Percentiles rank a stretch among this genome's conserved stretches.
Conservation (phyloP, 2,888 invertebrate species). For the Caenorhabditis panamensis region DNA sequence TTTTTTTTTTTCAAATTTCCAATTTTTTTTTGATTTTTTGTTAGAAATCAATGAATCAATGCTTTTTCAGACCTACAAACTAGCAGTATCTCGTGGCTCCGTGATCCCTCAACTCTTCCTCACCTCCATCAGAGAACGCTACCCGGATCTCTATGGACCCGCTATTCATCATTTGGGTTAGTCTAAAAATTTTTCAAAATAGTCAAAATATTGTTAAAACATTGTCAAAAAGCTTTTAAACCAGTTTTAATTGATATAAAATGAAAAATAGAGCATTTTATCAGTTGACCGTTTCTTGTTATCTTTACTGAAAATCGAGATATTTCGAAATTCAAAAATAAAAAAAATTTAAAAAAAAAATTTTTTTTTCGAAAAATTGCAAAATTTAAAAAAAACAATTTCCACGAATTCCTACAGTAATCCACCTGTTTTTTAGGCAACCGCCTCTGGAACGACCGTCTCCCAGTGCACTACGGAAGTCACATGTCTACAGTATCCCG, state of each 20-base stretch:
- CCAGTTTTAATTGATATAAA: too few species aligned
- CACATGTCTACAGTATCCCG: constrained; percentile 64
- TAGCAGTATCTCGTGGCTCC: constrained; percentile 47
- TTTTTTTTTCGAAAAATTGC: too few species aligned
- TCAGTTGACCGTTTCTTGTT: too few species aligned
- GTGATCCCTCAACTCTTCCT: constrained; percentile 58
- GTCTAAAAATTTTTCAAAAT: too few species aligned
- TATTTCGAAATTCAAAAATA: too few species aligned
- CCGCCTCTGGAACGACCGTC: constrained; percentile 49
- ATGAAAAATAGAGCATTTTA: background rate
- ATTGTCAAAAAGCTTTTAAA: too few species aligned
- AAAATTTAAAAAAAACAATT: too few species aligned
- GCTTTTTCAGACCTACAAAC: constrained; percentile 54
- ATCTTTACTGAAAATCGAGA: too few species aligned
- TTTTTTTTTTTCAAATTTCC: background rate
- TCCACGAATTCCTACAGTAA: too few species aligned
- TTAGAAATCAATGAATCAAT: too few species aligned
- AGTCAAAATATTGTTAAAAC: background rate
- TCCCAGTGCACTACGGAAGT: constrained; percentile 57
- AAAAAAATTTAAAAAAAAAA: too few species aligned
- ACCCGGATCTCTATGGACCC: constrained; percentile 50
- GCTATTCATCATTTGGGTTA: constrained; percentile 55
- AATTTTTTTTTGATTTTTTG: background rate
- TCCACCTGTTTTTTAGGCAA: constrained; percentile 29
- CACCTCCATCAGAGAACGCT: constrained; percentile 48